These are phyloP conservation scores for Paracanthobrama guichenoti DNA, from an alignment of 2,113 vertebrate species.

Conservation along the genomic window DNA sequence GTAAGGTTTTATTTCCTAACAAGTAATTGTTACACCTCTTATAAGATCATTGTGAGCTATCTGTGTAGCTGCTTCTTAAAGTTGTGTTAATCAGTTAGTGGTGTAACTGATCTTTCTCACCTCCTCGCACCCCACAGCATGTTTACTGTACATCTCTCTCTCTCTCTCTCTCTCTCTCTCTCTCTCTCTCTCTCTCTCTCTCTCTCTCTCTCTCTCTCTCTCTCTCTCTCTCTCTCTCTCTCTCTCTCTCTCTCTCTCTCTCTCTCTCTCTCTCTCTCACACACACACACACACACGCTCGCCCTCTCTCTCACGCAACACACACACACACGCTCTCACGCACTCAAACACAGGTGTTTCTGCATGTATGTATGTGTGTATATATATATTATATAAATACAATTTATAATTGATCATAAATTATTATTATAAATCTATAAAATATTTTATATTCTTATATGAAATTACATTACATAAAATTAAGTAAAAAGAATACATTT, in stretches of 20 bases:
- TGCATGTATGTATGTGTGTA: not conserved
- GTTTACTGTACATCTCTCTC: not conserved
- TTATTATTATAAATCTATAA: not conserved
- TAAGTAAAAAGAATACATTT: not conserved
- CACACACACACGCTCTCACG: no score
- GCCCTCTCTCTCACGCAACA: not conserved
- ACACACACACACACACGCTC: no score
- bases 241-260: not conserved
- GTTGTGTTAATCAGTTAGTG: not conserved
- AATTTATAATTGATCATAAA: not conserved
- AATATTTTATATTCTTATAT: no score
- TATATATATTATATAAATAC: not conserved
- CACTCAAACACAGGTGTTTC: not conserved
- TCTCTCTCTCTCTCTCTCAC: no score
- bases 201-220: no score
- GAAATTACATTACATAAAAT: no score
- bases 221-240: no score
- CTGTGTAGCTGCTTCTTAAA: not conserved
- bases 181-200: no score
- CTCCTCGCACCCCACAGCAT: conserved; percentile 1
- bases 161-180: no score
- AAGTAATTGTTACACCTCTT: not conserved
- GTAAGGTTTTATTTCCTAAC: not conserved
- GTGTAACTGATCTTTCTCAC: conserved; percentile 22
- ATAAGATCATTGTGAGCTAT: not conserved